A percentile compares a stretch with the other conserved stretches of the same genome.
phyloP scores from a whole-genome alignment of 2,888 invertebrate genomes.

The Teleogryllus oceanicus region DNA sequence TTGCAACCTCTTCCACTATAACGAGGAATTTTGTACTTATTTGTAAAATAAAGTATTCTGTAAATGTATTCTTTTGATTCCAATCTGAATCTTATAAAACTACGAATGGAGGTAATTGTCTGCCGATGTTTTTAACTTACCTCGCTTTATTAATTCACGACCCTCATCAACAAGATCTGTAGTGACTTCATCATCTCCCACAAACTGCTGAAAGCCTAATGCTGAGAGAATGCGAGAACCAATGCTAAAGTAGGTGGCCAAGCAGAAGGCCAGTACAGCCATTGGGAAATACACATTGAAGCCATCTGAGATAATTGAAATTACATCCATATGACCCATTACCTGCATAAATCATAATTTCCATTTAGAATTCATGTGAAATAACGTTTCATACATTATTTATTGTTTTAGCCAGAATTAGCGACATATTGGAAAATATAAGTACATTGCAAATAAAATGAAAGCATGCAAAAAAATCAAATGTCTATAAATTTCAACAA shows the following conservation, averaged over 20 bases:
- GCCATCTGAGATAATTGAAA: slow-evolving; percentile 92
- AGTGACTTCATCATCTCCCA: slow-evolving; percentile 90
- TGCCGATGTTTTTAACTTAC: slow-evolving; percentile 47
- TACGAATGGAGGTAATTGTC: background rate
- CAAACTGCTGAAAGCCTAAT: slow-evolving; percentile 95
- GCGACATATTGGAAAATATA: no score
- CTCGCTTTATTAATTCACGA: slow-evolving; percentile 83
- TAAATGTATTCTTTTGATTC: no score
- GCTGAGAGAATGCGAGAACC: slow-evolving; percentile 86
- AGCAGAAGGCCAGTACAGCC: slow-evolving; percentile 86
- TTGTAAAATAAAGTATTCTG: no score
- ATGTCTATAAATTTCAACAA: no score
- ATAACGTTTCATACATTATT: no score
- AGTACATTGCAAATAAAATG: no score
- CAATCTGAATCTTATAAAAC: background rate
- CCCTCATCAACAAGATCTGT: slow-evolving; percentile 93
- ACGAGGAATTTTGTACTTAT: no score
- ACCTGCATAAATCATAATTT: slow-evolving; percentile 54
- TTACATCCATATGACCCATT: slow-evolving; percentile 99
- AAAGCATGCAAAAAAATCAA: no score
- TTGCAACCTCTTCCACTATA: no score
- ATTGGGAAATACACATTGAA: slow-evolving; percentile 99
- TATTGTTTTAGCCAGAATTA: no score
- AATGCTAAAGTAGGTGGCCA: slow-evolving; percentile 90
- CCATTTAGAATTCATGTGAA: no score